These are phyloP conservation scores for Neodiprion pinetum DNA, from an alignment of 1,140 invertebrate species.

Conservation along the genomic window DNA sequence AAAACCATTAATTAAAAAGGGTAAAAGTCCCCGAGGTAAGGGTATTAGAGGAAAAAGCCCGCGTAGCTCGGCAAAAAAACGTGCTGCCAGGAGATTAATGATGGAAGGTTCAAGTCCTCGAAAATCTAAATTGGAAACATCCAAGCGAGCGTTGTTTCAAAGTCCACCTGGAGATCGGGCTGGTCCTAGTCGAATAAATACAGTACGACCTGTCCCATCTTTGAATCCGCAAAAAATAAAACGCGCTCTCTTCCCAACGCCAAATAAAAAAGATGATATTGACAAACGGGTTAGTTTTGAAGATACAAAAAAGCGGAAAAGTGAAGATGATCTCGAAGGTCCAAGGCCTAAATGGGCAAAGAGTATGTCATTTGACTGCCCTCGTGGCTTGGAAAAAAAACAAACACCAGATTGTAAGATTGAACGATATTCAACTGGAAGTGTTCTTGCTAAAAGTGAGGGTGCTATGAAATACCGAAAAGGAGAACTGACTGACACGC, in stretches of 20 bases:
- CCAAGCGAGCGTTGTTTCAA: constrained; percentile 70
- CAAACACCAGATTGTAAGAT: constrained; percentile 34
- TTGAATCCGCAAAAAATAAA: constrained; percentile 60
- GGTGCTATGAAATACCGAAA: constrained; percentile 30
- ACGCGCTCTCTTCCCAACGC: constrained; percentile 67
- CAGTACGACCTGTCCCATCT: constrained; percentile 11
- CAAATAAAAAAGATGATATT: constrained; percentile 50
- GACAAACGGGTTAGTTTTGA: constrained; percentile 29
- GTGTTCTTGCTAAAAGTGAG: constrained; percentile 33
- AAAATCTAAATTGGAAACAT: constrained; percentile 56
- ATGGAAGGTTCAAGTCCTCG: constrained; percentile 47
- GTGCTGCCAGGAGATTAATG: constrained; percentile 38
- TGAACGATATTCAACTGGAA: constrained; percentile 40
- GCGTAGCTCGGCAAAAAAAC: constrained; percentile 54
- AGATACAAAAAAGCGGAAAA: constrained; percentile 60
- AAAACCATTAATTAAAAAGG: constrained; percentile 45
- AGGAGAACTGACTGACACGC: constrained; percentile 65
- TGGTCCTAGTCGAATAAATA: constrained; percentile 47
- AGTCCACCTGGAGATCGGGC: constrained; percentile 62
- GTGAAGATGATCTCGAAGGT: constrained; percentile 61
- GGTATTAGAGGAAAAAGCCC: constrained; percentile 54
- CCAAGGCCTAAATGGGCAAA: constrained; percentile 64
- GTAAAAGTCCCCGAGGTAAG: constrained; percentile 33
- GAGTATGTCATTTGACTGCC: constrained; percentile 68
- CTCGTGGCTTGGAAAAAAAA: constrained; percentile 38